Percentiles rank a stretch among this genome's conserved stretches.
phyloP scores from a whole-genome alignment of 2,113 vertebrate species.

The Sitta europaea region DNA sequence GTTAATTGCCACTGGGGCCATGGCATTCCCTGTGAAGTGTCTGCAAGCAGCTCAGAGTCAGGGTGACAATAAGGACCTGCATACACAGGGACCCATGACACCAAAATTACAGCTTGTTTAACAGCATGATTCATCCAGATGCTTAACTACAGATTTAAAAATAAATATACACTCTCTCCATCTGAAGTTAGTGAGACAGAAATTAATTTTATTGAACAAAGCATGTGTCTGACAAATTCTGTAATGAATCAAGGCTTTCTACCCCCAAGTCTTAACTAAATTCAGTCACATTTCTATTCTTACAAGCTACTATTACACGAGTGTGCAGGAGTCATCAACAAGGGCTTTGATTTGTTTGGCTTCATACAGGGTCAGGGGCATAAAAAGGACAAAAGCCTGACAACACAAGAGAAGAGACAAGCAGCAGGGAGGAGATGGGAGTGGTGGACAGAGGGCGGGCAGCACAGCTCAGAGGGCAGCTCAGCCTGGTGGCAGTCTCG shows the following conservation, averaged over 20 bases:
- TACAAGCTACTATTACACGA: neutral
- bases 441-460: neutral
- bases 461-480: neutral
- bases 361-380: neutral
- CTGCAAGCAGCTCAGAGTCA: neutral
- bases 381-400: neutral
- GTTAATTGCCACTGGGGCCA: neutral
- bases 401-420: neutral
- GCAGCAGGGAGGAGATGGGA: neutral
- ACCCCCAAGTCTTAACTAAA: neutral
- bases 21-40: fast-evolving
- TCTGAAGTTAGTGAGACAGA: neutral
- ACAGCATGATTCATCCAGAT: neutral
- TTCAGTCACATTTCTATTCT: neutral
- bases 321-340: neutral
- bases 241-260: neutral
- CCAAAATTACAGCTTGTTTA: neutral
- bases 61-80: neutral
- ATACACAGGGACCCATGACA: neutral
- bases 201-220: neutral
- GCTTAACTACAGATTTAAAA: neutral
- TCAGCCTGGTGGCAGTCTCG: neutral
- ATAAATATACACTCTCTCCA: neutral
- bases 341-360: neutral
- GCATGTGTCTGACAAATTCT: neutral